Evolutionary conservation across 2,113 vertebrate species (phyloP).

Genomic region (Tringa solitaria): DNA sequence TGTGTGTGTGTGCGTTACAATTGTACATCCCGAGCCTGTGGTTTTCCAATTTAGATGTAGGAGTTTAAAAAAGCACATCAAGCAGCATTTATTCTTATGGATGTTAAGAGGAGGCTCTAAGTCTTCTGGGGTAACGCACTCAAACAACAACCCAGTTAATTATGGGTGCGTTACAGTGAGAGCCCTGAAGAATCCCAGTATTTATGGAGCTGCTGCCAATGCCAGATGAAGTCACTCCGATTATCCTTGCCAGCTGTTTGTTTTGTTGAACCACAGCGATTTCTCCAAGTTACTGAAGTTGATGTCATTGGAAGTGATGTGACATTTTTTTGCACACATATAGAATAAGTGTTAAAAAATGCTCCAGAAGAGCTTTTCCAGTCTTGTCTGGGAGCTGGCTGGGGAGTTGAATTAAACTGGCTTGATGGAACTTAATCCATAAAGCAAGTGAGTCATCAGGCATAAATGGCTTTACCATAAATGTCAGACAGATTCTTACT

Average conservation of each 20-base stretch:
- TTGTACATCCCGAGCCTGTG: not conserved
- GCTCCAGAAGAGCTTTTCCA: slow-evolving; percentile 56
- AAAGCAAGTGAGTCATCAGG: slow-evolving; percentile 30
- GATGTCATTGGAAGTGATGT: slow-evolving; percentile 42
- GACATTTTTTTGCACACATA: slow-evolving; percentile 26
- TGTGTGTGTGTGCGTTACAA: rapidly evolving
- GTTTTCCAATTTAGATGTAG: not conserved
- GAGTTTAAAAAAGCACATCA: not conserved
- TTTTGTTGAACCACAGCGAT: slow-evolving; percentile 22
- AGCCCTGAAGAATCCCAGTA: not conserved
- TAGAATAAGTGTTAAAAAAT: slow-evolving; percentile 55
- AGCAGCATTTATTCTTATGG: not conserved
- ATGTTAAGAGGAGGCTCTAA: not conserved
- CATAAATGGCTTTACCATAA: slow-evolving; percentile 49
- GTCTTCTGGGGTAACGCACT: not conserved
- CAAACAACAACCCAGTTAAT: not conserved
- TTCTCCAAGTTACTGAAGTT: not conserved
- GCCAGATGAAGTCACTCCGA: slow-evolving; percentile 26
- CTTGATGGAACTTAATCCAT: slow-evolving; percentile 40
- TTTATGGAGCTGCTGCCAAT: not conserved
- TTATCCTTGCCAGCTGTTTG: not conserved
- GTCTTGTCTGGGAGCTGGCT: slow-evolving; percentile 32
- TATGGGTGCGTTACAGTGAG: not conserved
- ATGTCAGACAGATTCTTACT: slow-evolving; percentile 17
- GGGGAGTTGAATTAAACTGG: slow-evolving; percentile 11